These are phyloP conservation scores for Drosophila parabipectinata DNA, from an alignment of 1,140 invertebrate genomes.

Conservation along the genomic window DNA sequence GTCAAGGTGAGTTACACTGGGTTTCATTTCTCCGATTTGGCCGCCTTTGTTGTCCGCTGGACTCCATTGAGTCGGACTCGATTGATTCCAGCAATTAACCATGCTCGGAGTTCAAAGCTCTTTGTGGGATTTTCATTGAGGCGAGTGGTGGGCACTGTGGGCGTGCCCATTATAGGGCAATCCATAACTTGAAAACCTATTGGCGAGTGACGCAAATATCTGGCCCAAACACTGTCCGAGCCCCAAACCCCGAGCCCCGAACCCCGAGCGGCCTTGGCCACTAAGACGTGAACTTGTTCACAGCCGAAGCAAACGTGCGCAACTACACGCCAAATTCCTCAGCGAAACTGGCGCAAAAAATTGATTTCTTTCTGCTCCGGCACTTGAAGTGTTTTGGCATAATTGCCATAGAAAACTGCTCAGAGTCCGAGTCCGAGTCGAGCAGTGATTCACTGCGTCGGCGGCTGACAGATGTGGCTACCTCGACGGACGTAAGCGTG, in stretches of 20 bases:
- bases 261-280: slow-evolving; percentile 13
- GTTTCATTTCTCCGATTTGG: slow-evolving; percentile 27
- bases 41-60: slow-evolving; percentile 11
- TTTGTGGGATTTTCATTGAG: slow-evolving; percentile 40
- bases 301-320: slow-evolving; percentile 57
- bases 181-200: slow-evolving; percentile 46
- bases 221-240: slow-evolving; percentile 29
- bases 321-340: slow-evolving; percentile 61
- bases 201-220: slow-evolving; percentile 55
- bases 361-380: slow-evolving; percentile 23
- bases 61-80: neutral
- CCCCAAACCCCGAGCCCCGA: too few species aligned
- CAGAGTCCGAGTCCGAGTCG: neutral
- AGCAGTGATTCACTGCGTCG: slow-evolving; percentile 38
- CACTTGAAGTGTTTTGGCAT: slow-evolving; percentile 71
- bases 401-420: slow-evolving; percentile 51
- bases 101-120: slow-evolving; percentile 64
- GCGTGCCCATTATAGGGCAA: slow-evolving; percentile 39
- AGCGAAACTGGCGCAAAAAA: slow-evolving; percentile 41
- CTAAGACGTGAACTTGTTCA: slow-evolving; percentile 49
- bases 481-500: slow-evolving; percentile 22
- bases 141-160: slow-evolving; percentile 4
- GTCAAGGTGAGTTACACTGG: slow-evolving; percentile 91
- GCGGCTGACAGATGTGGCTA: slow-evolving; percentile 36
- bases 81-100: slow-evolving; percentile 60